A percentile compares a stretch with the other conserved stretches of the same genome.
Evolutionary conservation across 2,113 vertebrate genomes (phyloP).

Genomic region (Pygoscelis antarcticus): DNA sequence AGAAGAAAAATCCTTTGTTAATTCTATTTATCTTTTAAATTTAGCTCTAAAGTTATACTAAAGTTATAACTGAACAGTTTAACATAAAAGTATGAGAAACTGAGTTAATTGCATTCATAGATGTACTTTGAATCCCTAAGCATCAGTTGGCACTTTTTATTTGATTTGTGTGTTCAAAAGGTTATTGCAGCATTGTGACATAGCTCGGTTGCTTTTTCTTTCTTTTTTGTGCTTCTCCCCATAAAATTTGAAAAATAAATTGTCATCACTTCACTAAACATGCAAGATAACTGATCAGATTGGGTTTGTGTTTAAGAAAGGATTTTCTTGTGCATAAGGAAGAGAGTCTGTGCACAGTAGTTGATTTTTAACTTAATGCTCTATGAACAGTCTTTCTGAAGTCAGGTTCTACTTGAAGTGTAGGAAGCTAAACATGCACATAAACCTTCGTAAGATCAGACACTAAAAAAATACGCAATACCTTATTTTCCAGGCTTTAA

Average conservation of each 20-base stretch:
- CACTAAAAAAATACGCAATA: not conserved
- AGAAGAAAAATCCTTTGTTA: not conserved
- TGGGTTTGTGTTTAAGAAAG: not conserved
- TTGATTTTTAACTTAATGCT: not conserved
- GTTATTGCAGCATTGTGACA: not conserved
- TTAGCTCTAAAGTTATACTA: not conserved
- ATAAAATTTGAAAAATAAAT: not conserved
- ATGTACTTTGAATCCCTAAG: not conserved
- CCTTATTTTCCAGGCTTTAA: not conserved
- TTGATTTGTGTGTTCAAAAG: not conserved
- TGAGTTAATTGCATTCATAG: not conserved
- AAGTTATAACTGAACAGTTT: not conserved
- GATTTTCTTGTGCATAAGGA: not conserved
- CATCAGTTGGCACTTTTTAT: not conserved
- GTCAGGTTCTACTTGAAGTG: not conserved
- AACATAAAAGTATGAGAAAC: not conserved
- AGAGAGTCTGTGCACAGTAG: fast-evolving
- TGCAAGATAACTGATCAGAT: not conserved
- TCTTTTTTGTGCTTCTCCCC: no score
- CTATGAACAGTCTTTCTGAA: not conserved
- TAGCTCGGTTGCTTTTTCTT: not conserved
- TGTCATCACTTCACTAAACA: not conserved
- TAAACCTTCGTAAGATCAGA: not conserved
- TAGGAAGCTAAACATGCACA: not conserved
- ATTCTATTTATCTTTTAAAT: not conserved